Conservation (phyloP, 2,113 vertebrate genomes). For the Rhineura floridana region DNA sequence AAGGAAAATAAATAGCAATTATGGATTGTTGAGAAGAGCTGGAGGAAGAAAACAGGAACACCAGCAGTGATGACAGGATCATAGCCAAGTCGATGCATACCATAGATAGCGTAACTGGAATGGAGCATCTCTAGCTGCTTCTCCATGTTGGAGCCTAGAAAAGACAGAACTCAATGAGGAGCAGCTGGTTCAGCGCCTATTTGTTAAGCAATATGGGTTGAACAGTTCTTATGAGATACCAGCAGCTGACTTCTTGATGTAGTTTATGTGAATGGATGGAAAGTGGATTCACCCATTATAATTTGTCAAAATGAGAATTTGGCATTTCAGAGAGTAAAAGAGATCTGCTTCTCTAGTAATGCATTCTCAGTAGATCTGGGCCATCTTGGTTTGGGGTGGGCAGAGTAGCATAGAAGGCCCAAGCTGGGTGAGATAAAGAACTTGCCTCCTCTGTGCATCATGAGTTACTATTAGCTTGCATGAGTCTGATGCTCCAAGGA, state of each 20-base stretch:
- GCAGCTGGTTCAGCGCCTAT: neutral
- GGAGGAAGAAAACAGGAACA: neutral
- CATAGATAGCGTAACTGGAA: neutral
- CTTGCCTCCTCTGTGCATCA: neutral
- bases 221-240: neutral
- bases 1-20: neutral
- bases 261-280: neutral
- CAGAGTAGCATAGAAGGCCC: neutral
- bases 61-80: neutral
- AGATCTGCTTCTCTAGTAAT: neutral
- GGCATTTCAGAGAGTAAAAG: neutral
- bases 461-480: neutral
- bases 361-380: neutral
- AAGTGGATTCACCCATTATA: neutral
- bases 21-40: neutral
- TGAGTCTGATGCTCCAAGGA: neutral
- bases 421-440: neutral
- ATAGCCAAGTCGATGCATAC: neutral
- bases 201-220: neutral
- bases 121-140: neutral
- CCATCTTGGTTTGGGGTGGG: neutral
- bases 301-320: neutral
- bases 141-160: neutral
- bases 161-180: neutral
- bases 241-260: neutral